phyloP scores from a whole-genome alignment of 2,113 vertebrate species.

The Pagrus major region DNA sequence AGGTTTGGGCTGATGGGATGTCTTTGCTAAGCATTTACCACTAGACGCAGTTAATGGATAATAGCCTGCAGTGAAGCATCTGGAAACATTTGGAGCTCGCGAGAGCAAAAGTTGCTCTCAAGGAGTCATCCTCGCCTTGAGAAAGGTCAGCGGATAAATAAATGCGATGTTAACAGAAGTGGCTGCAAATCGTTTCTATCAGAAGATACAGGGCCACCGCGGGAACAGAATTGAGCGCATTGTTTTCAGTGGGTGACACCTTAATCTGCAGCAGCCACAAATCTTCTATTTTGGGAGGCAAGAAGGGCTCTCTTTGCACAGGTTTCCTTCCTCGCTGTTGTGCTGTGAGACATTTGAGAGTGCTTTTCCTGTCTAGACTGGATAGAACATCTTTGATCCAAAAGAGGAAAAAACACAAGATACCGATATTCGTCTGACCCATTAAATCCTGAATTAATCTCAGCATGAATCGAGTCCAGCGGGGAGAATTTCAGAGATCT shows the following conservation, averaged over 20 bases:
- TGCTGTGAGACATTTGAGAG: slow-evolving; percentile 14
- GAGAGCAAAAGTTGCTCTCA: slow-evolving; percentile 43
- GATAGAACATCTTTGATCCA: slow-evolving; percentile 48
- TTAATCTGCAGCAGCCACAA: slow-evolving; percentile 58
- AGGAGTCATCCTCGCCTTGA: slow-evolving; percentile 49
- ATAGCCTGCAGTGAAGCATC: slow-evolving; percentile 1
- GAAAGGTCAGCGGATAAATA: slow-evolving; percentile 64
- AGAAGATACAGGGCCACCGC: slow-evolving; percentile 24
- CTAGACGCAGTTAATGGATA: slow-evolving; percentile 22
- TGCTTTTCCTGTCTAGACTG: slow-evolving; percentile 30
- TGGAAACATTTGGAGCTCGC: slow-evolving; percentile 26
- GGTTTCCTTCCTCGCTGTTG: slow-evolving; percentile 21
- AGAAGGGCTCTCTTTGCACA: slow-evolving; percentile 7
- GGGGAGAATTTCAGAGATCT: slow-evolving; percentile 3
- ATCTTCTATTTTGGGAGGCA: slow-evolving; percentile 49
- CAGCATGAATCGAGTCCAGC: slow-evolving; percentile 2
- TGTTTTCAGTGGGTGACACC: slow-evolving; percentile 48
- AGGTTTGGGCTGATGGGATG: neutral
- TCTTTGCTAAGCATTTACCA: neutral
- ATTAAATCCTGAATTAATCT: slow-evolving; percentile 46
- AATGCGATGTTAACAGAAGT: slow-evolving; percentile 56
- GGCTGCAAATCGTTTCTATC: slow-evolving; percentile 43
- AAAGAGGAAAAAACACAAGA: slow-evolving; percentile 1
- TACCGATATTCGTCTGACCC: slow-evolving; percentile 25
- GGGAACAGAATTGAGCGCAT: slow-evolving; percentile 49